Base-by-base conservation (phyloP, 2,888 invertebrate genomes). In the Tanypteryx hageni region DNA sequence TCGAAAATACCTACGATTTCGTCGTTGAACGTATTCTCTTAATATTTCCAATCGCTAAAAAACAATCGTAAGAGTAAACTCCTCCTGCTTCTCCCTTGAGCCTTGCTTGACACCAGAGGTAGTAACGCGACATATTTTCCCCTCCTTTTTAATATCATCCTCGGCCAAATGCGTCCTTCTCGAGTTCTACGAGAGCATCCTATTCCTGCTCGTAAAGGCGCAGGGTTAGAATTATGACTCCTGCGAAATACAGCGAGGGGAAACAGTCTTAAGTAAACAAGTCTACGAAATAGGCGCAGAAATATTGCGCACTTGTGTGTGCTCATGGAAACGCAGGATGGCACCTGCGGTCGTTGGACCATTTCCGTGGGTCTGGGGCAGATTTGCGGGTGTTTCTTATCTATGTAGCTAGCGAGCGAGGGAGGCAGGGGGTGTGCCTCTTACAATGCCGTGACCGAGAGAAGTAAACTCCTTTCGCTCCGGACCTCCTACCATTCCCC, bases 301-400 rank as follows among this genome's bases (percentile, higher is more conserved):
- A 86, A 83, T 83, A 44, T 18, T 83, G 83, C n/a, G n/a, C n/a
- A n/a, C 56, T 57, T 57, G 56, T n/a, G 44, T 44, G 89, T 83
- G 14, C 89, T 44, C 13, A n/a, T 18, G n/a, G n/a, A n/a, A n/a
- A n/a, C n/a, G 18, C 31, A 44, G 44, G 44, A 89, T 68, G 64
- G 68, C 44, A 13, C 31, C 59, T 13, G 89, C n/a, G 64, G 86
- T 64, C 89, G 89, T 89, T 16, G 64, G 16, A 58, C 85, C 27
- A 86, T 86, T 11, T 89, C 64, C 64, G 27, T 68, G 61, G 89
- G 68, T 18, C 68, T 18, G 44, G 64, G 68, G 44, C 68, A 64
- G 64, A 68, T 68, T 14, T 8, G 13, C 86, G 27, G 14, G 1
- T 83, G 83, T 57, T 83, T 83, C 57, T 56, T 56, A 57, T n/a